Percentiles rank a stretch among this genome's conserved stretches.
Evolutionary conservation across 2,113 vertebrate species (phyloP).

Genomic region (Brachirus orientalis): DNA sequence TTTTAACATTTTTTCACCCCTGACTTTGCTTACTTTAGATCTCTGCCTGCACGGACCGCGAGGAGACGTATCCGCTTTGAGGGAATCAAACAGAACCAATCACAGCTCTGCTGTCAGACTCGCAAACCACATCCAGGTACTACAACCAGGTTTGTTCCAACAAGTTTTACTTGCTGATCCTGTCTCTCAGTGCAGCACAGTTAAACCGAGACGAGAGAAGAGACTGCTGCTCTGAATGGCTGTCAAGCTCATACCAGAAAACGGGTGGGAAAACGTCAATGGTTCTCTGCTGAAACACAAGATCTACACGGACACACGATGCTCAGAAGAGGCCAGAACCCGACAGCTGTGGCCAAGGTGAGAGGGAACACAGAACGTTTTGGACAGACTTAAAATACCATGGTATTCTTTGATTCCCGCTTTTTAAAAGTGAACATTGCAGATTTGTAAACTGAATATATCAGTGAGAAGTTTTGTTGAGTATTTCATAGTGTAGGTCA

Average conservation of each 20-base stretch:
- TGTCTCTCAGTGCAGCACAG: neutral
- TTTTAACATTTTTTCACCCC: no score
- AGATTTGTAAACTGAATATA: no score
- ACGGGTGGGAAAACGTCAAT: neutral
- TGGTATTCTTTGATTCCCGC: neutral
- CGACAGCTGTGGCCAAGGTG: constrained; percentile 72
- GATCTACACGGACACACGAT: neutral
- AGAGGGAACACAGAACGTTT: constrained; percentile 13
- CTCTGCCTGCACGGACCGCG: no score
- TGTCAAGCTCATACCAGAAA: neutral
- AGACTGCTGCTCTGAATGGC: constrained; percentile 53
- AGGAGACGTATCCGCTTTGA: no score
- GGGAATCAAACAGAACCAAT: no score
- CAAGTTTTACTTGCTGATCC: constrained; percentile 55
- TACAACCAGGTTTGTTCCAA: constrained; percentile 18
- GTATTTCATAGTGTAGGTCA: no score
- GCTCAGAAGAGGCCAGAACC: neutral
- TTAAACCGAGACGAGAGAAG: no score
- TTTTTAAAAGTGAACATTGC: no score
- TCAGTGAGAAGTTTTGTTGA: no score
- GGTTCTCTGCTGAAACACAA: neutral
- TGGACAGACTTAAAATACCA: neutral
- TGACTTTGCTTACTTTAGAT: no score
- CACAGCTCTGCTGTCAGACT: no score
- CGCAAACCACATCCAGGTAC: neutral